These are phyloP conservation scores for Chionomys nivalis DNA, from an alignment of 2,113 vertebrate genomes.

Conservation along the genomic window DNA sequence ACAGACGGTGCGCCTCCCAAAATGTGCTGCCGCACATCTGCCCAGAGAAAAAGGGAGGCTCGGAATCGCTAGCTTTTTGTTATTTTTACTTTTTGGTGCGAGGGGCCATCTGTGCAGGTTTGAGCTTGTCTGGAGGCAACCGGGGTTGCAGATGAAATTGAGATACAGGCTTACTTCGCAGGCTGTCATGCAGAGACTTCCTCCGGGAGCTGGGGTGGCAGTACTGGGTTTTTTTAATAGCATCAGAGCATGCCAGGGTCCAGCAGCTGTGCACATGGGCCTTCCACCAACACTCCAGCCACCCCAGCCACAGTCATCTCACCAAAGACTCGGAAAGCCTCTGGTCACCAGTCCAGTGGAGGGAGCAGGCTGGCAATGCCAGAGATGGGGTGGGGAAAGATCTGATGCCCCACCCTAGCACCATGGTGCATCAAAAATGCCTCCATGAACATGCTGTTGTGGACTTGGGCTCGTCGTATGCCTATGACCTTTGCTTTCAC, in stretches of 20 bases:
- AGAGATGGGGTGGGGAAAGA: background rate
- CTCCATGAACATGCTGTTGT: accelerated
- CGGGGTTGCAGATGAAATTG: slow-evolving; percentile 77
- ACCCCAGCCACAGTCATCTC: no score
- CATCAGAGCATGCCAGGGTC: background rate
- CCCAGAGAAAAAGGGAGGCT: slow-evolving; percentile 72
- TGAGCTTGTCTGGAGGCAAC: slow-evolving; percentile 76
- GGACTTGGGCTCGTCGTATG: background rate
- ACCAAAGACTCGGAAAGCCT: background rate
- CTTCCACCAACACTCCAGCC: background rate
- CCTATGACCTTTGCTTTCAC: background rate
- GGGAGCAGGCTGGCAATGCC: background rate
- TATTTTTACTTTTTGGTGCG: slow-evolving; percentile 77
- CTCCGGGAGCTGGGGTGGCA: slow-evolving; percentile 73
- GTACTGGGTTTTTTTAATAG: slow-evolving; percentile 56
- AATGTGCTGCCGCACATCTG: slow-evolving; percentile 73
- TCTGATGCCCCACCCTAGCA: background rate
- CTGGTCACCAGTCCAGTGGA: accelerated
- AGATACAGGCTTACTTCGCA: slow-evolving; percentile 77
- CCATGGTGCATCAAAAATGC: background rate
- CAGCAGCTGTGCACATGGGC: slow-evolving; percentile 1
- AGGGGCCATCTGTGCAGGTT: slow-evolving; percentile 82
- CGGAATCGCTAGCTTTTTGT: slow-evolving; percentile 70
- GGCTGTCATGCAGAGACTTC: slow-evolving; percentile 69
- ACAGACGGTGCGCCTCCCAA: background rate